These are phyloP conservation scores for Lutraria rhynchaena DNA, from an alignment of 1,140 invertebrate genomes.

Conservation along the genomic window DNA sequence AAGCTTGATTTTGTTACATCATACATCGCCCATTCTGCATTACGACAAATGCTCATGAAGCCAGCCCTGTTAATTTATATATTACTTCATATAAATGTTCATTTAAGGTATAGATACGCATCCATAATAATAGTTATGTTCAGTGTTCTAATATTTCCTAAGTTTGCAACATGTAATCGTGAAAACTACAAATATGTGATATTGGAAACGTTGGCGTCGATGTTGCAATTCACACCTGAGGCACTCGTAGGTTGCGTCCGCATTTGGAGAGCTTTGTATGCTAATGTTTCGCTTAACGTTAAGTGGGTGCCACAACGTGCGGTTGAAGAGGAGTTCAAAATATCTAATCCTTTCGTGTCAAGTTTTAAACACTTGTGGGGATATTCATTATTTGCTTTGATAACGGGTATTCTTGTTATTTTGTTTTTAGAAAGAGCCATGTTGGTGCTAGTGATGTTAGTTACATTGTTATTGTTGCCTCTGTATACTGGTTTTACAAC, in stretches of 20 bases:
- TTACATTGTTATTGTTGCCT: constrained; percentile 66
- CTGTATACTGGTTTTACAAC: constrained; percentile 74
- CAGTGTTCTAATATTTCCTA: constrained; percentile 74
- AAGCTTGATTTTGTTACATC: constrained; percentile 75
- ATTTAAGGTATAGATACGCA: constrained; percentile 68
- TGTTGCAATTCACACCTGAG: constrained; percentile 78
- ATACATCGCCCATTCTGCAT: constrained; percentile 75
- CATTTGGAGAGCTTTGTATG: constrained; percentile 70
- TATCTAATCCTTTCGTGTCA: constrained; percentile 74
- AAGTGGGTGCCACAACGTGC: constrained; percentile 76
- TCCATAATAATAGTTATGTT: constrained; percentile 77
- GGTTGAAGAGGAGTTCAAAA: constrained; percentile 75
- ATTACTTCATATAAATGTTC: constrained; percentile 66
- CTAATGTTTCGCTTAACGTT: constrained; percentile 68
- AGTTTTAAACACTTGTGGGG: constrained; percentile 75
- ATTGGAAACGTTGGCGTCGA: constrained; percentile 74
- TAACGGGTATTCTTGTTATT: constrained; percentile 58
- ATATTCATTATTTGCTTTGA: constrained; percentile 66
- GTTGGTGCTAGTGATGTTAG: constrained; percentile 68
- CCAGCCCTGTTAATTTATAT: constrained; percentile 73
- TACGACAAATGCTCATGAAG: constrained; percentile 79
- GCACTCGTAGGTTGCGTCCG: constrained; percentile 74
- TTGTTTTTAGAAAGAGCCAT: constrained; percentile 61
- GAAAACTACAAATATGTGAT: constrained; percentile 73
- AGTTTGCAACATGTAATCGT: constrained; percentile 73